Conservation (phyloP, 2,113 vertebrate species). For the Lota lota region DNA sequence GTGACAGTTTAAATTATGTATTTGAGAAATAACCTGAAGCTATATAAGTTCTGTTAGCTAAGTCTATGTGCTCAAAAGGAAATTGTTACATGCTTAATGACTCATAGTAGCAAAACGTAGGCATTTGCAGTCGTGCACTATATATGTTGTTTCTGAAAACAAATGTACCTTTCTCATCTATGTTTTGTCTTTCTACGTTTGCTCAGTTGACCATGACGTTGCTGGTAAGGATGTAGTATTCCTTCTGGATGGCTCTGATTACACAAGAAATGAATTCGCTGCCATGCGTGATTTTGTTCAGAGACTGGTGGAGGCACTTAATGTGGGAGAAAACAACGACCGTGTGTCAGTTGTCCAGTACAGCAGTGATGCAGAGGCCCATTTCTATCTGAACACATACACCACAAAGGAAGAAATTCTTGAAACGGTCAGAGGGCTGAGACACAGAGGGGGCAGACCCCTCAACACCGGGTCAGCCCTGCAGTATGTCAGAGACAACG, state of each 20-base stretch:
- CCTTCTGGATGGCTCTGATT: slow-evolving; percentile 72
- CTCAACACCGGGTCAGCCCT: slow-evolving; percentile 84
- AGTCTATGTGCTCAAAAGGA: not conserved
- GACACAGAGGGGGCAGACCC: slow-evolving; percentile 64
- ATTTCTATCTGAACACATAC: slow-evolving; percentile 67
- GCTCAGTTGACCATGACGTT: no score
- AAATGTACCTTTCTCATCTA: not conserved
- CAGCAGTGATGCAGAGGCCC: slow-evolving; percentile 53
- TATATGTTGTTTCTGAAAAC: slow-evolving; percentile 39
- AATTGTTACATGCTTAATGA: not conserved
- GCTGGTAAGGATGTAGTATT: slow-evolving; percentile 62
- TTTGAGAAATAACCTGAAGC: no score
- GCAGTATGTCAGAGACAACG: slow-evolving; percentile 70
- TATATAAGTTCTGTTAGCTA: not conserved
- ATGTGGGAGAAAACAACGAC: slow-evolving; percentile 57
- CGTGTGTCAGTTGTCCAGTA: slow-evolving; percentile 66
- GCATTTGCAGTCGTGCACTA: not conserved
- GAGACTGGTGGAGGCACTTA: slow-evolving; percentile 51
- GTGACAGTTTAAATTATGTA: not conserved
- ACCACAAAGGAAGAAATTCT: slow-evolving; percentile 46
- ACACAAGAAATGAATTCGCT: slow-evolving; percentile 50
- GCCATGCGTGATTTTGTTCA: slow-evolving; percentile 60
- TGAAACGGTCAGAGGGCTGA: slow-evolving; percentile 40
- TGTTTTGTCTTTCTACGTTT: slow-evolving; percentile 2
- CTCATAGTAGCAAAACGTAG: not conserved